Evolutionary conservation across 1,140 invertebrate genomes (phyloP).

Genomic region (Drosophila sulfurigaster): DNA sequence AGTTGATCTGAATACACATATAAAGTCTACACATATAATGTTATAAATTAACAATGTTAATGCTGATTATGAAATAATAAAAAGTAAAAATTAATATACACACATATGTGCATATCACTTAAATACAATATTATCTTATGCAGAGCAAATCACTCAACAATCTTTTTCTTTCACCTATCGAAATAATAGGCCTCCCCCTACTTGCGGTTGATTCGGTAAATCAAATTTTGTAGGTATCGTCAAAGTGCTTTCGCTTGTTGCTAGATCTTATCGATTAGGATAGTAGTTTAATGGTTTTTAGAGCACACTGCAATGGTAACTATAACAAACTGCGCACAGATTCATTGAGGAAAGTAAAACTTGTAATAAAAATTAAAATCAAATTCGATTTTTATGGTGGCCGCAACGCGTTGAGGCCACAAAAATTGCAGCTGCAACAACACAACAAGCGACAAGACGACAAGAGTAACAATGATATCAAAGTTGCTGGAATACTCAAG

Average conservation of each 20-base stretch:
- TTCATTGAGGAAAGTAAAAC: constrained; percentile 70
- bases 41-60: too few relatives aligned
- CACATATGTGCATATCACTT: too few relatives aligned
- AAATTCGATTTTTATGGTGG: constrained; percentile 63
- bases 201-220: constrained; percentile 35
- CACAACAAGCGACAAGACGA: too few relatives aligned
- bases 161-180: constrained; percentile 1
- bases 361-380: constrained; percentile 77
- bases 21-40: too few relatives aligned
- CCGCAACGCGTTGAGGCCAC: constrained; percentile 40
- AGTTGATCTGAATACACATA: too few relatives aligned
- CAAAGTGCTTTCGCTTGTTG: constrained; percentile 75
- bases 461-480: constrained; percentile 15
- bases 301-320: not conserved
- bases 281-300: constrained; percentile 46
- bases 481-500: constrained; percentile 48
- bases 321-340: constrained; percentile 4
- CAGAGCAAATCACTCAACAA: not conserved
- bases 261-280: constrained; percentile 51
- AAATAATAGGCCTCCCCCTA: not conserved
- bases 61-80: too few relatives aligned
- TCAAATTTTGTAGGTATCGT: constrained; percentile 26
- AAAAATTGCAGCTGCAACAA: constrained; percentile 56
- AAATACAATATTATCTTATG: too few relatives aligned
- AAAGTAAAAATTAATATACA: too few relatives aligned